Evolutionary conservation across 2,797 vertebrate genomes (phyloP), one percentile per base, ranked within the genome.

Genomic region (Gobionotothen gibberifrons): DNA sequence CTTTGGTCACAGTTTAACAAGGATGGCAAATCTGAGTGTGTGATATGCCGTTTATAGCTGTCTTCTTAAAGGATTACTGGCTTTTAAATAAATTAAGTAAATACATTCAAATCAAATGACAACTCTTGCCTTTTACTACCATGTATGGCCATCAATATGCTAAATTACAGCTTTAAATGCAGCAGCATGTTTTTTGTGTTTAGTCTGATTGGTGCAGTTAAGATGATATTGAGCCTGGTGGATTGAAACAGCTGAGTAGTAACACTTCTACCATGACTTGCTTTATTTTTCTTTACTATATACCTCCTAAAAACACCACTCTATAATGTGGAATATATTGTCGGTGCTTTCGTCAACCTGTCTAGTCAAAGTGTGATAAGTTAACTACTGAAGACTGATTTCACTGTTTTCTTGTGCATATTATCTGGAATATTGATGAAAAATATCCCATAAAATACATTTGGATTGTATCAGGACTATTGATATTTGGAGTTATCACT

Each of bases 161-260:
- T 46, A 42, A 17, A 46, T 62, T 36, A 36, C 13, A 21, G 11
- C 39, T 56, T 44, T 26, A 17, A 44, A 54, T 49, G 32, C 40
- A 56, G 43, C 49, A 43, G 5, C 17, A 51, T 29, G 32, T 55
- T 56, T 56, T 40, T 57, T 9, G 1, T 40, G 47, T 39, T 56
- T 44, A 11, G 49, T 32, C 10, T 53, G n/a, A 36, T 21, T 52
- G 52, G 49, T 81, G 62, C 69, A 58, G 69, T 72, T 79, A 52
- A 69, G 64, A 61, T 82, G 66, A 83, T 75, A 74, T 75, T 82
- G 79, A 78, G 63, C 75, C 59, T 22, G 22, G 68, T 58, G 15
- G 22, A 26, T 47, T 17, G 62, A 62, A 62, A 10, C 21, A 46
- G 8, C 19, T 9, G 56, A 26, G 21, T 16, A 10, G 1, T 29